Conservation (phyloP, 2,888 invertebrate genomes). For the Tenthredo livida region DNA sequence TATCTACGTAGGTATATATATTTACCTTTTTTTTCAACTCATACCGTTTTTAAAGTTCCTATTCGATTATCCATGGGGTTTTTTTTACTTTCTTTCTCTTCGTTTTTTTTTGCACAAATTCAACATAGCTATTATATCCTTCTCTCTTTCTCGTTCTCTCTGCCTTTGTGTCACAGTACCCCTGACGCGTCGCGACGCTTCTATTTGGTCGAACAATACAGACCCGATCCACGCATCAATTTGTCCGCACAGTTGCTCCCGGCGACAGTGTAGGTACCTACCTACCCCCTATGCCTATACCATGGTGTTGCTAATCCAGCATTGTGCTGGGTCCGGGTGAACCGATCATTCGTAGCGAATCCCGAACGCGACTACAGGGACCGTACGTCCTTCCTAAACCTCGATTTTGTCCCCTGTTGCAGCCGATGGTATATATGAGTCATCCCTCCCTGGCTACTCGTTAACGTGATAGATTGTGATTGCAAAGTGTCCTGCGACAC, state of each 20-base stretch:
- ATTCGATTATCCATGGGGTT: background rate
- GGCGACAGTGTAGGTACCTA: constrained; percentile 46
- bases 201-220: constrained; percentile 38
- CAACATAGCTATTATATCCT: background rate
- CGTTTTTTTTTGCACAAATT: background rate
- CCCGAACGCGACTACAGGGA: constrained; percentile 42
- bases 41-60: background rate
- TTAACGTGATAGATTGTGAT: constrained; percentile 48
- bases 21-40: background rate
- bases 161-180: background rate
- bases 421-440: constrained; percentile 24
- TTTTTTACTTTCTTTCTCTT: background rate
- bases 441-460: constrained; percentile 42
- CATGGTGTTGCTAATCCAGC: constrained; percentile 64
- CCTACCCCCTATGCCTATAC: constrained; percentile 29
- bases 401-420: background rate
- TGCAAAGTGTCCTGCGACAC: constrained; percentile 2
- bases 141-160: background rate
- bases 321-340: constrained; percentile 62
- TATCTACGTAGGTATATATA: background rate
- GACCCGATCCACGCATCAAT: constrained; percentile 64
- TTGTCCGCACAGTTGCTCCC: constrained; percentile 65
- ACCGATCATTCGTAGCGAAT: constrained; percentile 62
- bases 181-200: background rate
- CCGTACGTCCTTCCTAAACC: constrained; percentile 19